A percentile compares a stretch with the other conserved stretches of the same genome.
phyloP scores from a whole-genome alignment of 2,888 invertebrate genomes.

The Argyresthia goedartella region DNA sequence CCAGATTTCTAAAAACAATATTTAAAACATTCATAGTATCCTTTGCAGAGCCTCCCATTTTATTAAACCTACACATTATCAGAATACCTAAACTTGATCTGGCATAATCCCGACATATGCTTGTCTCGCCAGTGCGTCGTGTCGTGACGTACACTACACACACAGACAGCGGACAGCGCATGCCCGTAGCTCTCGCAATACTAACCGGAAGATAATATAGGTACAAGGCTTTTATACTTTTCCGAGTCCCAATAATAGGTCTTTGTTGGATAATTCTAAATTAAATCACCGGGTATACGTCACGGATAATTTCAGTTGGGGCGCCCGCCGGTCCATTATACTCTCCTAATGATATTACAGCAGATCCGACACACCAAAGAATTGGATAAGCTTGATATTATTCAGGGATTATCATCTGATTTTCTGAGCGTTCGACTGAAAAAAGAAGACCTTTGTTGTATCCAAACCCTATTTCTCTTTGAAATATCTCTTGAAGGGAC shows the following conservation, averaged over 20 bases:
- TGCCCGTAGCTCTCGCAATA: too few relatives aligned
- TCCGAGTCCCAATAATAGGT: constrained; percentile 20
- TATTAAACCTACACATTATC: too few relatives aligned
- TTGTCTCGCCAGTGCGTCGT: too few relatives aligned
- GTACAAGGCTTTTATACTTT: neutral
- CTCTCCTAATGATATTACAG: constrained; percentile 43
- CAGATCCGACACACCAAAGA: constrained; percentile 17
- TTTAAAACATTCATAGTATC: too few relatives aligned
- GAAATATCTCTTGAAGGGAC: constrained; percentile 3
- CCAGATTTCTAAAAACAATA: too few relatives aligned
- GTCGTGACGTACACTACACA: too few relatives aligned
- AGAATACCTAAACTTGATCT: too few relatives aligned
- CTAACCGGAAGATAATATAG: too few relatives aligned
- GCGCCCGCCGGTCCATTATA: constrained; percentile 32
- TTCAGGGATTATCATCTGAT: constrained; percentile 21
- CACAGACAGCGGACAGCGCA: too few relatives aligned
- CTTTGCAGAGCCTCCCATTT: too few relatives aligned
- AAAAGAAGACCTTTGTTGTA: constrained; percentile 9
- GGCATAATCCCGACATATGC: too few relatives aligned
- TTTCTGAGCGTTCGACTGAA: constrained; percentile 8
- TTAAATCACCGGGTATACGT: constrained; percentile 49
- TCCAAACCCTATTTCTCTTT: constrained; percentile 27
- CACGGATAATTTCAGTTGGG: constrained; percentile 45
- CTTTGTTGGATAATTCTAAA: constrained; percentile 39
- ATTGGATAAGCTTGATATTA: constrained; percentile 43